Conservation (phyloP, 2,113 vertebrate species). For the Oncorhynchus keta region DNA sequence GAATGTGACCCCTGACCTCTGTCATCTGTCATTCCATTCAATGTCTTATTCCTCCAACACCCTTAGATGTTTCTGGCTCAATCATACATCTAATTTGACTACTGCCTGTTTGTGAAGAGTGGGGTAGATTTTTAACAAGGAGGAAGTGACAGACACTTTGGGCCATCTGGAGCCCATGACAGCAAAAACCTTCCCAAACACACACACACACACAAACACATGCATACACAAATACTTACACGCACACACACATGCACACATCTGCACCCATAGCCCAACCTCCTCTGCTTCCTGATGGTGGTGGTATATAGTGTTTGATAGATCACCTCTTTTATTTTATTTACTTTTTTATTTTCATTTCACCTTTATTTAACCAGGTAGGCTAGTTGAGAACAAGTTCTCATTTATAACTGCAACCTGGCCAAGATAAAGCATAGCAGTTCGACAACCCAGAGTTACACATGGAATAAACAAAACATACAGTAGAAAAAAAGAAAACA, state of each 20-base stretch:
- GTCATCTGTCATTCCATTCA: background rate
- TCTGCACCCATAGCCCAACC: slow-evolving; percentile 20
- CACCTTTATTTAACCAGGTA: no score
- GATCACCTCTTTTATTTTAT: background rate
- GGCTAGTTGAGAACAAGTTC: no score
- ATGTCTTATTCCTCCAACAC: background rate
- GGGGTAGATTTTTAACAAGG: slow-evolving; percentile 14
- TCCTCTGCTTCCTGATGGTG: slow-evolving; percentile 19
- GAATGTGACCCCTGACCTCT: background rate
- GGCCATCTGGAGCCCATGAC: slow-evolving; percentile 22
- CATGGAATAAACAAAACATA: no score
- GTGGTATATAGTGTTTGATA: background rate
- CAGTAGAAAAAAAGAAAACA: no score
- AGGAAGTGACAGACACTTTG: slow-evolving; percentile 14
- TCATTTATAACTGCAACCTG: no score
- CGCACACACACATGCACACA: background rate
- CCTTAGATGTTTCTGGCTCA: background rate
- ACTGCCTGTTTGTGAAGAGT: background rate
- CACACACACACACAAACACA: no score
- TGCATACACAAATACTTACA: no score
- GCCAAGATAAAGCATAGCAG: no score
- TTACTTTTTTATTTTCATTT: no score
- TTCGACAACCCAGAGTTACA: no score
- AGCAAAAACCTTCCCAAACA: slow-evolving; percentile 5
- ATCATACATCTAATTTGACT: background rate